Conservation (phyloP, 2,797 vertebrate genomes). For the Acrossocheilus wenchowensis region DNA sequence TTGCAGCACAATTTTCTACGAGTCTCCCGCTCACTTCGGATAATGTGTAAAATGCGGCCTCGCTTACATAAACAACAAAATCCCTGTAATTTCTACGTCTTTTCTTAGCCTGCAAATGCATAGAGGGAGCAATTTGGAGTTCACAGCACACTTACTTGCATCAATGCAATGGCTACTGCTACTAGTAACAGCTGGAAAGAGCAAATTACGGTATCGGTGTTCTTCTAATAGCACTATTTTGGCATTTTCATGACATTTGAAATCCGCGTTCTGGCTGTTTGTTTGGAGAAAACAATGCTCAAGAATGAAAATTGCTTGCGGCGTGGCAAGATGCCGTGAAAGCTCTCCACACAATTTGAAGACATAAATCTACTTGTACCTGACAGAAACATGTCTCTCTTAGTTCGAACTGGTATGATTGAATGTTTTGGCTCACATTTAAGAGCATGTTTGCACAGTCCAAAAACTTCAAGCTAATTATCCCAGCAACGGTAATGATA, state of each 20-base stretch:
- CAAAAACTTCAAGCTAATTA: slow-evolving; percentile 38
- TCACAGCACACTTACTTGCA: neutral
- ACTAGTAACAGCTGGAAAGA: slow-evolving; percentile 30
- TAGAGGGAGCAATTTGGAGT: slow-evolving; percentile 15
- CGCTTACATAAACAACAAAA: slow-evolving; percentile 29
- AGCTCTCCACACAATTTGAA: slow-evolving; percentile 15
- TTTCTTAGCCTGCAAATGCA: slow-evolving; percentile 38
- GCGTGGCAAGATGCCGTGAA: slow-evolving; percentile 22
- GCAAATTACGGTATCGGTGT: slow-evolving; percentile 7
- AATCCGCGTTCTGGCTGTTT: slow-evolving; percentile 19
- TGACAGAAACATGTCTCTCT: slow-evolving; percentile 52
- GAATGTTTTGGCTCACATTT: slow-evolving; percentile 40
- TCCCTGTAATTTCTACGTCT: slow-evolving; percentile 30
- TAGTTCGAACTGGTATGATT: slow-evolving; percentile 47
- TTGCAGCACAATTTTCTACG: slow-evolving; percentile 56
- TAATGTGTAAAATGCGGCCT: neutral
- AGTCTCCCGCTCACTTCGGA: slow-evolving; percentile 21
- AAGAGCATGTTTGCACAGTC: slow-evolving; percentile 41
- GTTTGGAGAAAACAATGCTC: slow-evolving; percentile 20
- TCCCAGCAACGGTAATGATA: slow-evolving; percentile 40
- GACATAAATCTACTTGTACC: slow-evolving; percentile 45
- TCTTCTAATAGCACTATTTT: neutral
- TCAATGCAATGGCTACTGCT: slow-evolving; percentile 20
- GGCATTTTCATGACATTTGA: slow-evolving; percentile 20
- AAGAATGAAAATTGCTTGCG: slow-evolving; percentile 32